Evolutionary conservation across 2,888 invertebrate genomes (phyloP).

Genomic region (Uloborus plumipes): DNA sequence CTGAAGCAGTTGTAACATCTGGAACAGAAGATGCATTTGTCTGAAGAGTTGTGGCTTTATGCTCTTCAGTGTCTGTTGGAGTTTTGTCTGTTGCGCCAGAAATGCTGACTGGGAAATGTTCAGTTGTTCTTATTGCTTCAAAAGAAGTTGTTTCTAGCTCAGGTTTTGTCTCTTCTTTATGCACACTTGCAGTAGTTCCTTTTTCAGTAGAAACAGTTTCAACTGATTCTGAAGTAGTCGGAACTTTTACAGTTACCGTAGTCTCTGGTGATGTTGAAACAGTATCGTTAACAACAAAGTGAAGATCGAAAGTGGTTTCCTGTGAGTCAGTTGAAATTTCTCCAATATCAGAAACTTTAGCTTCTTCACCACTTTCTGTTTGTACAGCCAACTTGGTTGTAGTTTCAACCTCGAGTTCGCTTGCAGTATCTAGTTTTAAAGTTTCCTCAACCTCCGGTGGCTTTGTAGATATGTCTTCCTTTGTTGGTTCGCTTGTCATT

Average conservation of each 20-base stretch:
- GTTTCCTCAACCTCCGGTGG: neutral
- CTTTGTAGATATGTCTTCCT: slow-evolving; percentile 18
- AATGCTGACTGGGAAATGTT: neutral
- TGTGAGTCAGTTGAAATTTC: neutral
- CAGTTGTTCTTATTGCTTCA: neutral
- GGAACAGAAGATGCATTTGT: no score
- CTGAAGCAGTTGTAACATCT: neutral
- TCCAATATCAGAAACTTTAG: neutral
- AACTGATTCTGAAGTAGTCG: neutral
- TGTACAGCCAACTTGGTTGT: no score
- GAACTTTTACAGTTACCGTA: neutral
- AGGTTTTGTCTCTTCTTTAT: no score
- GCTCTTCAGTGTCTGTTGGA: neutral
- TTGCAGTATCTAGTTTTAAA: slow-evolving; percentile 1
- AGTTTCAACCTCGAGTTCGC: no score
- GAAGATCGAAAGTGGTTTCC: no score
- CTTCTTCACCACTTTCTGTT: neutral
- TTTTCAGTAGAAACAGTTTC: neutral
- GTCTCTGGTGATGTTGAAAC: neutral
- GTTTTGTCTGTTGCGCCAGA: neutral
- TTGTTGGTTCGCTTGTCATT: neutral
- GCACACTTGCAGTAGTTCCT: neutral
- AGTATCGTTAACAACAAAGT: no score
- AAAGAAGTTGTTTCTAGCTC: no score
- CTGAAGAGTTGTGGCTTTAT: neutral